Evolutionary conservation across 2,113 vertebrate species (phyloP), one percentile per base, ranked within the genome.

Genomic region (Climacteris rufus): DNA sequence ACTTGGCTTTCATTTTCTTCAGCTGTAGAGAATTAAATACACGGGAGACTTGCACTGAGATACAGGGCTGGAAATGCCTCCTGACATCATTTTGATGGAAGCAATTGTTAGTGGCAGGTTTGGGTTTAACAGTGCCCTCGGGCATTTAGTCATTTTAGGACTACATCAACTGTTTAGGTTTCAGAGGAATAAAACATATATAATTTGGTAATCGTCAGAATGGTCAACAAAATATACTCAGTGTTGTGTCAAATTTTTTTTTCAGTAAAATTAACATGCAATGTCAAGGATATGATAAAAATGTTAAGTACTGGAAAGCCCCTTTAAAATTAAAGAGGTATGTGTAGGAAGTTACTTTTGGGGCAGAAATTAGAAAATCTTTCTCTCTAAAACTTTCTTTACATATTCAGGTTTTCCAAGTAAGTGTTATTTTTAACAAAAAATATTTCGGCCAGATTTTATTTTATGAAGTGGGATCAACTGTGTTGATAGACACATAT

Each of bases 101-200:
- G 93, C 69, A 91, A 95, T 91, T 96, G 60, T 87, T 97, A 92
- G 81, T 97, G 92, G 88, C 87, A 96, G 88, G 89, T 96, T 98
- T 96, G 93, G 95, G 83, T 96, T 98, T 97, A 95, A 94, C 97
- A 69, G 91, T 94, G 56, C 86, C 90, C 61, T 94, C 35, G 3
- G 89, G 90, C 77, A 90, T 93, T 94, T 75, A 93, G 78, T 94
- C 52, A 82, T 94, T 95, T 96, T 77, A 74, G 53, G 86, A 83
- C 84, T 87, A 71, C 92, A 90, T 94, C 74, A 94, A 78, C 66
- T 94, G 57, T 79, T 95, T 64, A 86, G 72, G 13, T 93, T 96
- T 64, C 56, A 61, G 90, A 90, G 40, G 69, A 93, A 93, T 89
- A 95, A 94, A 94, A 95, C 35, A 71, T 79, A 71, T 7, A 77